Conservation (phyloP, 2,888 invertebrate genomes). For the Amphipyra tragopoginis region DNA sequence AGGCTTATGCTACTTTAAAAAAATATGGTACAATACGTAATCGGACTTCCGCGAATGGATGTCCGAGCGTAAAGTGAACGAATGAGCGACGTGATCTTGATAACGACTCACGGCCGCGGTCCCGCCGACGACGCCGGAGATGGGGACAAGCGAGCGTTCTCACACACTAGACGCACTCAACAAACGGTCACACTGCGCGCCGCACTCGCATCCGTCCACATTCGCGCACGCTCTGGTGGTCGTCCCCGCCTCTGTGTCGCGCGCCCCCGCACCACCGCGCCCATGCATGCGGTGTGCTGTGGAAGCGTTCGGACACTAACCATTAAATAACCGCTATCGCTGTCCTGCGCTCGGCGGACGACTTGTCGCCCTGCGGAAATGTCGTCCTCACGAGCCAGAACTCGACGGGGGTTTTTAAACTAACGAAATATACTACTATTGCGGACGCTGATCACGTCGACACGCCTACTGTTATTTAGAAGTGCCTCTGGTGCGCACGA, state of each 20-base stretch:
- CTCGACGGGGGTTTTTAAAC: slow-evolving; percentile 85
- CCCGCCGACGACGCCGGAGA: slow-evolving; percentile 84
- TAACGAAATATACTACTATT: slow-evolving; percentile 88
- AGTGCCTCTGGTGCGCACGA: slow-evolving; percentile 91
- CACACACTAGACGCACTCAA: slow-evolving; percentile 68
- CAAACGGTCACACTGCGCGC: slow-evolving; percentile 69
- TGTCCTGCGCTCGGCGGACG: slow-evolving; percentile 78
- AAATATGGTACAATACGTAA: slow-evolving; percentile 88
- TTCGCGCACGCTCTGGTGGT: slow-evolving; percentile 82
- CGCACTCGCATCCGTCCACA: slow-evolving; percentile 82
- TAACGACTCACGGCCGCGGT: slow-evolving; percentile 86
- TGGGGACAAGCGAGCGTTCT: slow-evolving; percentile 88
- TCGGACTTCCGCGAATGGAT: slow-evolving; percentile 76
- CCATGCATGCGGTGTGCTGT: slow-evolving; percentile 74
- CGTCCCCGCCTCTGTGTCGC: slow-evolving; percentile 87
- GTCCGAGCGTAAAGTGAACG: slow-evolving; percentile 87
- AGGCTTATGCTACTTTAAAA: slow-evolving; percentile 84
- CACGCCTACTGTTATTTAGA: slow-evolving; percentile 79
- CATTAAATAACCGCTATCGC: slow-evolving; percentile 84
- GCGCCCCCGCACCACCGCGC: slow-evolving; percentile 71
- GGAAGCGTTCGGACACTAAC: slow-evolving; percentile 80
- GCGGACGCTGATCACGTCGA: slow-evolving; percentile 86
- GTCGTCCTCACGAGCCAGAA: slow-evolving; percentile 75
- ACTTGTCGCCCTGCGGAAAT: slow-evolving; percentile 67
- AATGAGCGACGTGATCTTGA: slow-evolving; percentile 88